Percentiles rank a stretch among this genome's conserved stretches.
Conservation (phyloP, 2,113 vertebrate genomes). For the Nerophis lumbriciformis region DNA sequence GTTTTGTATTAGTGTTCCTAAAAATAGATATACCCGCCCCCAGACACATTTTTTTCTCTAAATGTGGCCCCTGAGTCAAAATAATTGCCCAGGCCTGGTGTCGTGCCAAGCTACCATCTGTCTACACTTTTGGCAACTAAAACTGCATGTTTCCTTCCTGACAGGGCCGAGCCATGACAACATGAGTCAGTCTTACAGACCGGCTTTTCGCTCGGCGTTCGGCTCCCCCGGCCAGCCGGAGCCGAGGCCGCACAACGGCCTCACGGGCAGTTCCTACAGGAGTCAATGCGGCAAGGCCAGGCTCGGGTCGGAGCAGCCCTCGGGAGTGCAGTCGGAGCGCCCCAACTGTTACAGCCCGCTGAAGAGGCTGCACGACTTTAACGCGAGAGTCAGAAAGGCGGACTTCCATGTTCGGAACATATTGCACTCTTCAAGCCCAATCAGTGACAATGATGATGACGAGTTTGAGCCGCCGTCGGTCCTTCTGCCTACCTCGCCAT, state of each 20-base stretch:
- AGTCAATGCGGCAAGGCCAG: slow-evolving; percentile 74
- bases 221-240: slow-evolving; percentile 73
- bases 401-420: slow-evolving; percentile 47
- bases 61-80: too few species aligned
- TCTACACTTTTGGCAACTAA: not conserved
- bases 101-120: too few species aligned
- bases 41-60: too few species aligned
- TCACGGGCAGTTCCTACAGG: slow-evolving; percentile 70
- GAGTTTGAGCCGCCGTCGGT: slow-evolving; percentile 58
- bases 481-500: slow-evolving; percentile 52
- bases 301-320: slow-evolving; percentile 70
- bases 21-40: too few species aligned
- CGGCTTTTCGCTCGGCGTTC: slow-evolving; percentile 77
- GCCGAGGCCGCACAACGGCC: slow-evolving; percentile 74
- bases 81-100: too few species aligned
- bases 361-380: slow-evolving; percentile 81
- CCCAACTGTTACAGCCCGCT: slow-evolving; percentile 82
- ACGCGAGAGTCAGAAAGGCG: slow-evolving; percentile 74
- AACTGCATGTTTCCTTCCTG: slow-evolving; percentile 12
- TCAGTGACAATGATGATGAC: slow-evolving; percentile 42
- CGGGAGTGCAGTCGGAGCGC: slow-evolving; percentile 71
- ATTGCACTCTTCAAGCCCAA: slow-evolving; percentile 57
- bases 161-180: slow-evolving; percentile 74
- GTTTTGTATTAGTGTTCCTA: too few species aligned
- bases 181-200: slow-evolving; percentile 93